Percentiles rank a stretch among this genome's conserved stretches.
Conservation (phyloP, 2,888 invertebrate species). For the Pseudococcus viburni region DNA sequence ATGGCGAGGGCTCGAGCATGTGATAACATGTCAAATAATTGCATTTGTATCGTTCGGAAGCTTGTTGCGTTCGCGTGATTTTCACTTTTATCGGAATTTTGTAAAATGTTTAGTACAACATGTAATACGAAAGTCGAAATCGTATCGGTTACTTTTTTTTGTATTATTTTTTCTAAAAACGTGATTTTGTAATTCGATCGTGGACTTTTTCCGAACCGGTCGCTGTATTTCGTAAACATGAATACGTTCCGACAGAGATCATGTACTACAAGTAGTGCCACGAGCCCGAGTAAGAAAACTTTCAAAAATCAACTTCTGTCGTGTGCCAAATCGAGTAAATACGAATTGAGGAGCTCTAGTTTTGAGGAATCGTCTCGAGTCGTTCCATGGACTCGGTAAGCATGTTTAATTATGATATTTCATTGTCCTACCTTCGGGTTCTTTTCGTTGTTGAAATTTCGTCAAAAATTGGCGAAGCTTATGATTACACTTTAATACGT, state of each 20-base stretch:
- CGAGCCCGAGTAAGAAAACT: conserved; percentile 60
- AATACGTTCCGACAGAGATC: conserved; percentile 58
- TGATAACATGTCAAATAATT: not conserved
- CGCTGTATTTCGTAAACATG: not conserved
- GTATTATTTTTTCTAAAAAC: not conserved
- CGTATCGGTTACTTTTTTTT: not conserved
- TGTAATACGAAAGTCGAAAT: not conserved
- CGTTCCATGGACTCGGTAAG: conserved; percentile 71
- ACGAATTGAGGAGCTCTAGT: conserved; percentile 72
- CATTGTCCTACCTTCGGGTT: not conserved
- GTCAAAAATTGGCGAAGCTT: not conserved
- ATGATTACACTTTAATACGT: not conserved
- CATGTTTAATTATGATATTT: not conserved
- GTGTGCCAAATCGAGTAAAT: conserved; percentile 71
- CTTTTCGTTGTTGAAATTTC: not conserved
- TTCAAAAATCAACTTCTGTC: conserved; percentile 68
- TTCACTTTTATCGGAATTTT: not conserved
- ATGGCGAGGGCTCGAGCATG: not conserved
- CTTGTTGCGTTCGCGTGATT: conserved; percentile 24
- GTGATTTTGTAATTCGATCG: not conserved
- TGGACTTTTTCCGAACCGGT: no score
- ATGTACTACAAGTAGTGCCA: conserved; percentile 53
- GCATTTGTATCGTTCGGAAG: not conserved
- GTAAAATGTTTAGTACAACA: not conserved
- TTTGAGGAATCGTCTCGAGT: conserved; percentile 72